These are phyloP conservation scores for Tautogolabrus adspersus DNA, from an alignment of 2,113 vertebrate species.

Conservation along the genomic window DNA sequence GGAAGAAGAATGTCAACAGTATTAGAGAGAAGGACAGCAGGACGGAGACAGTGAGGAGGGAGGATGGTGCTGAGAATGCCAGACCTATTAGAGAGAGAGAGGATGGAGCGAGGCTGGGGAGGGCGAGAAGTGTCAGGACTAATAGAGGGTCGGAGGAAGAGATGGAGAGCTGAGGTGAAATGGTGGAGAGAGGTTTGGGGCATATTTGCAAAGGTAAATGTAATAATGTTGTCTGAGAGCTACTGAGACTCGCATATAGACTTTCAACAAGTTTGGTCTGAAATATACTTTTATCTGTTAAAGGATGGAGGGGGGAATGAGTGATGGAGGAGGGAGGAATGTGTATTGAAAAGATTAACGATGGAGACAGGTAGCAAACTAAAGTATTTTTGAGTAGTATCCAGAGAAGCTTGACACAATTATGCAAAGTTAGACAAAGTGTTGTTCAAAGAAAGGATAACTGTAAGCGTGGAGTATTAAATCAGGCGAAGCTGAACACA, in stretches of 20 bases:
- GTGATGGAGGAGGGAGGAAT: neutral
- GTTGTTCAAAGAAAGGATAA: no score
- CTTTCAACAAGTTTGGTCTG: neutral
- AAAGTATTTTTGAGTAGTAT: no score
- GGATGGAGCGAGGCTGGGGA: conserved; percentile 48
- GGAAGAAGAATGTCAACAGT: conserved; percentile 65
- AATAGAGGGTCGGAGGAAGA: conserved; percentile 40
- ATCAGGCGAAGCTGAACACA: no score
- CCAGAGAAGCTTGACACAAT: no score
- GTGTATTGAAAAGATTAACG: no score
- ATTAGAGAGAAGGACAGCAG: conserved; percentile 57
- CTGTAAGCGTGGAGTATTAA: no score
- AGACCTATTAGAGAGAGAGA: conserved; percentile 61
- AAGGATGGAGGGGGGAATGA: neutral
- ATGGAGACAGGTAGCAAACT: no score
- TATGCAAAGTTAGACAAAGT: no score
- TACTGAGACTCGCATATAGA: conserved; percentile 12
- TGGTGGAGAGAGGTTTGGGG: conserved; percentile 5
- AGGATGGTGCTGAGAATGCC: conserved; percentile 54
- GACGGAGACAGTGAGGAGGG: conserved; percentile 44
- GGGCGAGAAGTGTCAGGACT: conserved; percentile 36
- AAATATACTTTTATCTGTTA: neutral
- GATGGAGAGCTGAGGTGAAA: conserved; percentile 21
- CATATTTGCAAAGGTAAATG: conserved; percentile 23
- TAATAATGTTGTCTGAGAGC: conserved; percentile 3